A percentile compares a stretch with the other conserved stretches of the same genome.
phyloP scores from a whole-genome alignment of 2,888 invertebrate genomes.

The Cephus sareptanus region DNA sequence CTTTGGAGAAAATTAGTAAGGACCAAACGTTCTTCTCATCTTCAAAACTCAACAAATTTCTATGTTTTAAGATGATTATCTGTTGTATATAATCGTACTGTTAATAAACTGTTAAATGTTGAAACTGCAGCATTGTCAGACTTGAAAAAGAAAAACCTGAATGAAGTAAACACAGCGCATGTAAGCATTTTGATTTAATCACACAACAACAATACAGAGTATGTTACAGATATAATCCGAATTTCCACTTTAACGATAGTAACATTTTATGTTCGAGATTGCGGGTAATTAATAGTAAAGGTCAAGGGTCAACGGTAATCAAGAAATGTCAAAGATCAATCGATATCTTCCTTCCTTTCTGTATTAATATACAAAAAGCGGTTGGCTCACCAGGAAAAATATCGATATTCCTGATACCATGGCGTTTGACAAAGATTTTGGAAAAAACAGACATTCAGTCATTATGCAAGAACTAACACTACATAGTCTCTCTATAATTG shows the following conservation, averaged over 20 bases:
- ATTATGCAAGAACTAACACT: conserved; percentile 17
- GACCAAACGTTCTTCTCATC: not conserved
- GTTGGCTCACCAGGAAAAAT: not conserved
- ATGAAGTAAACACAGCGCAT: not conserved
- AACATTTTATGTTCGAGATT: conserved; percentile 44
- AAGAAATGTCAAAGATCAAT: not conserved
- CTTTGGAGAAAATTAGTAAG: not conserved
- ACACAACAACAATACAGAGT: conserved; percentile 65
- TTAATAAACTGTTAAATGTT: not conserved
- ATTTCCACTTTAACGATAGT: conserved; percentile 56
- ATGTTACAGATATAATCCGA: conserved; percentile 62
- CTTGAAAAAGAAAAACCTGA: not conserved
- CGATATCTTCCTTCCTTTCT: not conserved
- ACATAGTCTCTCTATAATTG: conserved; percentile 17
- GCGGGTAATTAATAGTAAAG: conserved; percentile 1
- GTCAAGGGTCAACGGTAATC: not conserved
- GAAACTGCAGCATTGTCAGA: not conserved
- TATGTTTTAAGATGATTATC: not conserved
- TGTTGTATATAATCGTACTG: not conserved
- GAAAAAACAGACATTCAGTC: conserved; percentile 7
- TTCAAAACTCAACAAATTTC: not conserved
- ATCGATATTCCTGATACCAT: not conserved
- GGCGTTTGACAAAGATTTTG: not conserved
- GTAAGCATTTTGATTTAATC: conserved; percentile 60
- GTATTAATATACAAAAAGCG: not conserved